Evolutionary conservation across 1,140 invertebrate genomes (phyloP), one percentile per base, ranked within the genome.

Genomic region (Apis florea): DNA sequence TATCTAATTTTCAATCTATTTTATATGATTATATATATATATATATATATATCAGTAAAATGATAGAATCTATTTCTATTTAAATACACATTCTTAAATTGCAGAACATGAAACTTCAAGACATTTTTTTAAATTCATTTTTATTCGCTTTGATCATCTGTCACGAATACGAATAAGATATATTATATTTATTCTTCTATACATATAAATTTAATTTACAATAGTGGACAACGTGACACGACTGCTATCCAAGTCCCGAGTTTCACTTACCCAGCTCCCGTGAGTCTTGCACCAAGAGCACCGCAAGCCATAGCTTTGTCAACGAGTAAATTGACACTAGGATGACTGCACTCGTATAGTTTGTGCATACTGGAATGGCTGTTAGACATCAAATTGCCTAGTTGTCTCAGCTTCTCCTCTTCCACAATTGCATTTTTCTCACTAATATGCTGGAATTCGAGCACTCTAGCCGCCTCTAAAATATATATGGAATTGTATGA

Each of bases 281-380:
- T 99, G 54, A 99, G 94, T 82, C 99, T 95, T 13, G 97, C 97
- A 54, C 98, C 98, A 31, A 97, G 94, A 11, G 96, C 95, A 56
- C 97, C 96, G 74, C 95, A 94, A 68, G 95, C 92, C 74, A 95
- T 92, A n/a, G 98, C 97, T 66, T 97, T 92, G 49, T 96, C 93
- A 53, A 99, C 98, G 9, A 99, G 94, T 70, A 94, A 93, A 93
- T 99, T 98, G 75, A 99, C 94, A 87, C 97, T 95, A 1, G 96
- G 95, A 94, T 99, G 98, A 73, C 98, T 99, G 93, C 99, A 99
- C 92, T 99, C 97, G 91, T 99, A 99, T 1, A 98, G 91, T 69
- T 97, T 95, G 73, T 95, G 94, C 49, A 99, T 95, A 90, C 98
- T 99, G 2, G 94, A 90, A 92, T 99, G 99, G 90, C 98, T 99